Conservation (phyloP, 2,888 invertebrate species). For the Nebria salina region DNA sequence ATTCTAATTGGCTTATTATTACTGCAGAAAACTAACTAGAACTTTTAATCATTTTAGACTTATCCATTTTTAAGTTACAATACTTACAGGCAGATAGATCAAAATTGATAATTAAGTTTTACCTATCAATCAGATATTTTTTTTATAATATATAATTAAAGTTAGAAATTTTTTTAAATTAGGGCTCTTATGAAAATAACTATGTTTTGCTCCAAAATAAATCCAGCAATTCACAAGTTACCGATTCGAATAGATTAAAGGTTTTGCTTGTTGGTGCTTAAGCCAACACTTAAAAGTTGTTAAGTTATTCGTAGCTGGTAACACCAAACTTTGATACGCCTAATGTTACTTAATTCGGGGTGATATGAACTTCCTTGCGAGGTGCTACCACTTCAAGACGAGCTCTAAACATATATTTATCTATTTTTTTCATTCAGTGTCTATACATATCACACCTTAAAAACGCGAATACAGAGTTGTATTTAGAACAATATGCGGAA, state of each 20-base stretch:
- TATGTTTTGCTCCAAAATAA: neutral
- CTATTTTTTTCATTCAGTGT: neutral
- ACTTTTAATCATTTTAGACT: too few relatives aligned
- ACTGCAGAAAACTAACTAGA: too few relatives aligned
- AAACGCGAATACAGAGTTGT: neutral
- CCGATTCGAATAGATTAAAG: neutral
- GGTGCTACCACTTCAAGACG: neutral
- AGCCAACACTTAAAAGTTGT: neutral
- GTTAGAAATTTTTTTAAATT: too few relatives aligned
- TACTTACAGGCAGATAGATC: too few relatives aligned
- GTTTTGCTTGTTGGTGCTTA: neutral
- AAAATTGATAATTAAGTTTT: too few relatives aligned
- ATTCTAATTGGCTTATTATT: too few relatives aligned
- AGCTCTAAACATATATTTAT: neutral
- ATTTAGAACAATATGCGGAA: neutral
- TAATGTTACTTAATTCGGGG: neutral
- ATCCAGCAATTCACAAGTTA: neutral
- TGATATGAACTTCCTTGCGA: neutral
- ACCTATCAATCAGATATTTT: too few relatives aligned
- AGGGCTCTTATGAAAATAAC: neutral
- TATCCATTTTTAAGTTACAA: too few relatives aligned
- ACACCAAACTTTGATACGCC: neutral
- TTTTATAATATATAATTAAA: too few relatives aligned
- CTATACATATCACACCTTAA: neutral
- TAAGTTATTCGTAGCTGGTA: neutral